Conservation (phyloP, 2,113 vertebrate genomes). For the Hassar affinis region DNA sequence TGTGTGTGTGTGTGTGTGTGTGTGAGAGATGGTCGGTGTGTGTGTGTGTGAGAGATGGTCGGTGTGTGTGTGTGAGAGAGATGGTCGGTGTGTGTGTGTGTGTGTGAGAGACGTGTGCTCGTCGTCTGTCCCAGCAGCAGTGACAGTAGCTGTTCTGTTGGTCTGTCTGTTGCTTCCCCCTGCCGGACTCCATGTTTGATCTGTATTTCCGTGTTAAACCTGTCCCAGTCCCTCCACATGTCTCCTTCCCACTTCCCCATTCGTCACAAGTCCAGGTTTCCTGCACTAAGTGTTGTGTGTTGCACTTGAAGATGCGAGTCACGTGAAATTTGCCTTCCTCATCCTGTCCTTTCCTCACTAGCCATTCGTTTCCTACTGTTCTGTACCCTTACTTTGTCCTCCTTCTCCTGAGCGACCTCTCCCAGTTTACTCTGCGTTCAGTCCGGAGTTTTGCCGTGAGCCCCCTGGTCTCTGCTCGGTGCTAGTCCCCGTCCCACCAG, state of each 20-base stretch:
- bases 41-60: too few relatives aligned
- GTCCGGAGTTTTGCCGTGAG: conserved; percentile 36
- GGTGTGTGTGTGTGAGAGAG: too few relatives aligned
- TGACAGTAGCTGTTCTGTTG: conserved; percentile 41
- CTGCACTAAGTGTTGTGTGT: conserved; percentile 59
- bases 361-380: conserved; percentile 50
- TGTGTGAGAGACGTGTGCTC: too few relatives aligned
- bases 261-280: conserved; percentile 57
- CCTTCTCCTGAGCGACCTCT: conserved; percentile 36
- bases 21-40: too few relatives aligned
- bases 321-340: conserved; percentile 22
- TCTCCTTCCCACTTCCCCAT: conserved; percentile 49
- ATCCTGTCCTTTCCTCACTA: conserved; percentile 19
- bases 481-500: conserved; percentile 41
- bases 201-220: not conserved
- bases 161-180: conserved; percentile 1
- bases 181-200: not conserved
- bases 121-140: conserved; percentile 39
- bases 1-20: too few relatives aligned
- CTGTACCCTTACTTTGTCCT: conserved; percentile 33
- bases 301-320: conserved; percentile 60
- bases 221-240: conserved; percentile 19
- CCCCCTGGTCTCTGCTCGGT: not conserved
- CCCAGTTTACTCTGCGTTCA: conserved; percentile 25
- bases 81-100: too few relatives aligned